These are phyloP conservation scores for Chaetogeoica ovagalla DNA, from an alignment of 2,888 invertebrate genomes.

Conservation along the genomic window DNA sequence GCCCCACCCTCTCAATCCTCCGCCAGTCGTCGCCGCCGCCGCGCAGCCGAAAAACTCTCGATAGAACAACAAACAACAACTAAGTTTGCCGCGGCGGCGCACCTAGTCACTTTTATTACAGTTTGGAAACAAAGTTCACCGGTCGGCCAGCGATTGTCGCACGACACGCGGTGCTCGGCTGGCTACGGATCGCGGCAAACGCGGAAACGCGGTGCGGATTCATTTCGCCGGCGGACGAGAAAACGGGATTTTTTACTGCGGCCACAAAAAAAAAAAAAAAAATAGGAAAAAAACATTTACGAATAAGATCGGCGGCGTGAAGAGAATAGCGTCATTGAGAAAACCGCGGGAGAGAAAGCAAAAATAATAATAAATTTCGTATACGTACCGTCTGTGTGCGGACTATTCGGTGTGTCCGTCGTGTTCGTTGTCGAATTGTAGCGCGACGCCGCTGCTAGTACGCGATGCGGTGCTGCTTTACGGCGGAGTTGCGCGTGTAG, in stretches of 20 bases:
- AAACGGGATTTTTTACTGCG: too few species aligned
- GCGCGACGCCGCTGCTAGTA: neutral
- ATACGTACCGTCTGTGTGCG: too few species aligned
- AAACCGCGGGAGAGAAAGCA: too few species aligned
- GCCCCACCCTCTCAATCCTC: too few species aligned
- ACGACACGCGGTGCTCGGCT: neutral
- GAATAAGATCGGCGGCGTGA: too few species aligned
- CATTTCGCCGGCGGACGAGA: neutral
- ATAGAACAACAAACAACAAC: slow-evolving; percentile 53
- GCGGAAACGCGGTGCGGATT: neutral
- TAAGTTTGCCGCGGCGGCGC: slow-evolving; percentile 40
- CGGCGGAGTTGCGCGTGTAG: slow-evolving; percentile 30
- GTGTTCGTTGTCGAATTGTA: too few species aligned
- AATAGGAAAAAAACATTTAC: too few species aligned
- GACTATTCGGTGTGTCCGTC: too few species aligned
- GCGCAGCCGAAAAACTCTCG: slow-evolving; percentile 34
- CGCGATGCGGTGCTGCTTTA: neutral
- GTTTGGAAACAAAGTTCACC: slow-evolving; percentile 53
- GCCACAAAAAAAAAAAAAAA: too few species aligned
- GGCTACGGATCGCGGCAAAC: neutral
- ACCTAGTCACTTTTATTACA: slow-evolving; percentile 52
- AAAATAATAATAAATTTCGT: too few species aligned
- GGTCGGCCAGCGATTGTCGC: slow-evolving; percentile 11
- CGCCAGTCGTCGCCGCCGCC: too few species aligned
- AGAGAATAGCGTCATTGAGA: too few species aligned